Evolutionary conservation across 35 echinoderm and acorn worm genomes (phyloP).

Genomic region (Amphiura filiformis): DNA sequence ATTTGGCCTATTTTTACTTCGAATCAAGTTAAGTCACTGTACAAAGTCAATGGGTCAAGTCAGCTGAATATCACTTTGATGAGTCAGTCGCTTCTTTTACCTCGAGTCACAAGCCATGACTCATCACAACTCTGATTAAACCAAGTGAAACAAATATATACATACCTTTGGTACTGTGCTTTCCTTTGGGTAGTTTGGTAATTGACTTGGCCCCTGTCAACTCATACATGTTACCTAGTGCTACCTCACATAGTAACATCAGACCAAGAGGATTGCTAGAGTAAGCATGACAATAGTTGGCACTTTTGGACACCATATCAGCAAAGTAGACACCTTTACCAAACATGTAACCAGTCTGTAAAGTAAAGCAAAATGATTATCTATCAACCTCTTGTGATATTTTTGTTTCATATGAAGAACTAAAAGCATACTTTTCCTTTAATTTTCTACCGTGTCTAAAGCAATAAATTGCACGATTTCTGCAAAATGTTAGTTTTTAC

Average conservation of each 20-base stretch:
- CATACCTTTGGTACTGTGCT: slow-evolving; percentile 96
- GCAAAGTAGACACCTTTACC: slow-evolving; percentile 99
- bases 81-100: too few species aligned
- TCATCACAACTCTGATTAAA: too few species aligned
- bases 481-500: too few species aligned
- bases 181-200: slow-evolving; percentile 75
- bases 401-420: neutral
- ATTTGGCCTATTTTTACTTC: too few species aligned
- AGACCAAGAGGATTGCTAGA: slow-evolving; percentile 64
- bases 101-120: too few species aligned
- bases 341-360: slow-evolving; percentile 99
- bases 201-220: slow-evolving; percentile 49
- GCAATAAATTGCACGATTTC: too few species aligned
- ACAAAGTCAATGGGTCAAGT: too few species aligned
- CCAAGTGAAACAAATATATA: too few species aligned
- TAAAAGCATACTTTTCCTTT: neutral
- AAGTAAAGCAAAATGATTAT: neutral
- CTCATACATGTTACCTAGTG: slow-evolving; percentile 95
- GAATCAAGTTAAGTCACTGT: too few species aligned
- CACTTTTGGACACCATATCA: slow-evolving; percentile 98
- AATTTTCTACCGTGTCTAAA: neutral
- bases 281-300: slow-evolving; percentile 89
- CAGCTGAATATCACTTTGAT: too few species aligned
- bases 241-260: slow-evolving; percentile 92
- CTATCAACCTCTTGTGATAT: too few species aligned